Evolutionary conservation across 2,113 vertebrate genomes (phyloP).

Genomic region (Oreochromis spilurus): DNA sequence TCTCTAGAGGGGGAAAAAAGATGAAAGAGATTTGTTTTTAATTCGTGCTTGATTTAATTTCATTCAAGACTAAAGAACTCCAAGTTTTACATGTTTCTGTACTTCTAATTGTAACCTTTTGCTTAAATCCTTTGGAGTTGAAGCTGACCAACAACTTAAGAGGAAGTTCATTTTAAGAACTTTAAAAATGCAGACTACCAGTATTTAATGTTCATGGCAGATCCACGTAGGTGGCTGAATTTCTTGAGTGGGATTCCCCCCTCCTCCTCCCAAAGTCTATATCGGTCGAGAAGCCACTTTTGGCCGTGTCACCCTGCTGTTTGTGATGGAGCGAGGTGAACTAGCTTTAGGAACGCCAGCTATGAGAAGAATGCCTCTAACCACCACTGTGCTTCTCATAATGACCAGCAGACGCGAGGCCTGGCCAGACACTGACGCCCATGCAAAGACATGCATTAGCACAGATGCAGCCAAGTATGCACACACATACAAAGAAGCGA

Average conservation of each 20-base stretch:
- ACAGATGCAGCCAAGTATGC: conserved; percentile 35
- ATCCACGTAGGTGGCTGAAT: not conserved
- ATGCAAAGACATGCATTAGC: conserved; percentile 44
- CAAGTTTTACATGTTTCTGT: not conserved
- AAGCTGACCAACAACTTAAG: not conserved
- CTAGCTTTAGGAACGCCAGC: conserved; percentile 18
- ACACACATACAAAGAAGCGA: not conserved
- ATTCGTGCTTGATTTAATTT: not conserved
- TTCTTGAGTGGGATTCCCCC: not conserved
- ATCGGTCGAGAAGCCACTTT: not conserved
- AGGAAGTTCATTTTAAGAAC: not conserved
- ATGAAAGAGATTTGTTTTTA: not conserved
- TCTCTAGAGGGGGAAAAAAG: not conserved
- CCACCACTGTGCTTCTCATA: conserved; percentile 32
- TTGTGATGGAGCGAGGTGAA: conserved; percentile 41
- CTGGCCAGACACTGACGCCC: conserved; percentile 44
- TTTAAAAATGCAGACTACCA: not conserved
- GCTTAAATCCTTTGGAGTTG: not conserved
- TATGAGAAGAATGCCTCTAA: conserved; percentile 57
- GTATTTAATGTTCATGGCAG: not conserved
- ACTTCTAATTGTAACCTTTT: not conserved
- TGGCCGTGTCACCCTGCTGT: conserved; percentile 18
- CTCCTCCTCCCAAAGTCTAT: not conserved
- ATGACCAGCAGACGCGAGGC: conserved; percentile 42
- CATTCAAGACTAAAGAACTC: not conserved